Base-by-base conservation (phyloP, 2,113 vertebrate genomes). In the Megaceryle torquata region DNA sequence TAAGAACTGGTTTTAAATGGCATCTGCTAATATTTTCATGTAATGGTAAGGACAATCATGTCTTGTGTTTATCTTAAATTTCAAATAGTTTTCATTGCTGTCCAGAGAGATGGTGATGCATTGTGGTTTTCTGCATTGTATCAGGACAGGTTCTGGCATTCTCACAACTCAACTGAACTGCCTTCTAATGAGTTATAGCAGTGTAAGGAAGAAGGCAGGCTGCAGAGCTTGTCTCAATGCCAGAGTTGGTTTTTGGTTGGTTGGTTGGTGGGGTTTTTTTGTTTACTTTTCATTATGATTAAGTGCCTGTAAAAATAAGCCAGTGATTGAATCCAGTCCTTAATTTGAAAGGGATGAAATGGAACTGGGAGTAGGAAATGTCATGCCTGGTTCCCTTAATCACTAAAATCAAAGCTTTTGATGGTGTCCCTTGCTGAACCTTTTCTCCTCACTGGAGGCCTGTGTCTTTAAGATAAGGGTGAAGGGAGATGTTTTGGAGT, bases 231-330 rank as follows among this genome's bases (percentile, higher is more conserved):
- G 79, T 93, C 76, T 88, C 39, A 25, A 48, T 0, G 5, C 91
- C 82, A 95, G 63, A 28, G 28, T 24, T 41, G 39, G 2, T 7
- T 18, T n/a, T 20, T 20, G 46, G 46, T 10, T 46, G 19, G 44
- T 37, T n/a, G n/a, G n/a, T n/a, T n/a, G n/a, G n/a, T n/a, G n/a
- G n/a, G 19, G 18, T 46, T 46, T 56, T 78, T 85, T 51, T 71
- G 16, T 92, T 95, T 93, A 60, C 39, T 86, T 95, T 95, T 95
- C 0, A 0, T 90, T 88, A 68, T 81, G 59, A 90, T 94, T 91
- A 93, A 94, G 74, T 83, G 75, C 76, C 71, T 91, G 75, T 86
- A 56, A 91, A 96, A 96, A 90, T 64, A 94, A 95, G 53, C 29
- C 19, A 29, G 22, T 68, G 53, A 68, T 84, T 95, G 83, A 92